Conservation (phyloP, 2,888 invertebrate genomes). For the Steromphala cineraria region DNA sequence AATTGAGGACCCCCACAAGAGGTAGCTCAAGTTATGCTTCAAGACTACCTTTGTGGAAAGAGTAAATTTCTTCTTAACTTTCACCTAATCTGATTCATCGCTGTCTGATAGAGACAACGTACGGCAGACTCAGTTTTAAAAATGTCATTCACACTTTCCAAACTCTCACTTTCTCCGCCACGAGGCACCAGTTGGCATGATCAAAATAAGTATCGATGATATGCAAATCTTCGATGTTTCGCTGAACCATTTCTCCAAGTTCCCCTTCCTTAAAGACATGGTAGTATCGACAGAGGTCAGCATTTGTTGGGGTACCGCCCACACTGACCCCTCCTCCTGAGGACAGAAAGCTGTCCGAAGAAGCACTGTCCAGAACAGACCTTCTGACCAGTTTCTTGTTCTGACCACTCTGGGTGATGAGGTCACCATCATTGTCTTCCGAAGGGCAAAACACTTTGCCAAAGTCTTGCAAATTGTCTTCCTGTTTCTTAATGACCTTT, state of each 20-base stretch:
- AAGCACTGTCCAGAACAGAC: background rate
- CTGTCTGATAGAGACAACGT: no score
- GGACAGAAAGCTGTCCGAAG: background rate
- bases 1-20: no score
- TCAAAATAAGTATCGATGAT: conserved; percentile 89
- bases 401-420: background rate
- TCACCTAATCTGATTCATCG: no score
- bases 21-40: no score
- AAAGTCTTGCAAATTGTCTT: background rate
- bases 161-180: conserved; percentile 80
- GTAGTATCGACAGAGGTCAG: conserved; percentile 84
- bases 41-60: no score
- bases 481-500: background rate
- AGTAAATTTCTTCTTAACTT: no score
- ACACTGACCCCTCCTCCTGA: background rate
- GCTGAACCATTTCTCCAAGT: conserved; percentile 78
- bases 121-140: no score
- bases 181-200: conserved; percentile 96
- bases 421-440: background rate
- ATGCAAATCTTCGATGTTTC: conserved; percentile 71
- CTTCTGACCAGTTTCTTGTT: background rate
- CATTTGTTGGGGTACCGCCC: background rate
- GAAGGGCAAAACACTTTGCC: background rate
- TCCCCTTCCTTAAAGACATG: conserved; percentile 92
- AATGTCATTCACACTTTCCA: background rate